These are phyloP conservation scores for Sandelia bainsii DNA, from an alignment of 2,797 vertebrate species.

Conservation along the genomic window DNA sequence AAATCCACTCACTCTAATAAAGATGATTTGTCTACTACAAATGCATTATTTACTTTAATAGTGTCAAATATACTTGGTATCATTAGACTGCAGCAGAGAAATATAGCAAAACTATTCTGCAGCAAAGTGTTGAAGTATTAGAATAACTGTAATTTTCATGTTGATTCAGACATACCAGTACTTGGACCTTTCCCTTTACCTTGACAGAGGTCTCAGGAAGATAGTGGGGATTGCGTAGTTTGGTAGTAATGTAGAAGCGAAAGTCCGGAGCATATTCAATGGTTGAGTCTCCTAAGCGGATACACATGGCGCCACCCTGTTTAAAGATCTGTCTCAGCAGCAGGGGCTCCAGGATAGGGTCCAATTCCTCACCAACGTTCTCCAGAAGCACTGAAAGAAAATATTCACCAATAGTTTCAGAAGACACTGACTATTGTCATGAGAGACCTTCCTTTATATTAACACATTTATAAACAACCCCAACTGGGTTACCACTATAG, in stretches of 20 bases:
- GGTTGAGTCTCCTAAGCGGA: constrained; percentile 90
- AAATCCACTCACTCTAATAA: neutral
- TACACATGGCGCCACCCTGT: constrained; percentile 88
- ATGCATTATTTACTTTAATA: neutral
- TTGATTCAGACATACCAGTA: neutral
- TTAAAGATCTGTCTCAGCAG: constrained; percentile 93
- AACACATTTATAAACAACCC: constrained; percentile 8
- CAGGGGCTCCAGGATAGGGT: constrained; percentile 91
- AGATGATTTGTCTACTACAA: neutral
- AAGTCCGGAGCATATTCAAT: constrained; percentile 90
- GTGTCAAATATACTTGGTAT: neutral
- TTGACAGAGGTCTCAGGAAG: constrained; percentile 92
- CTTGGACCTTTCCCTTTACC: constrained; percentile 64
- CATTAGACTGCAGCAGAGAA: neutral
- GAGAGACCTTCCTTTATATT: constrained; percentile 2
- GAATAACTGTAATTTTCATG: neutral
- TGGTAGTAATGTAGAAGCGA: constrained; percentile 93
- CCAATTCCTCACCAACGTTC: constrained; percentile 91
- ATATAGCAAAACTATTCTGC: too few species aligned
- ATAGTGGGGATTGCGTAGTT: constrained; percentile 92
- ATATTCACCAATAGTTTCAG: constrained; percentile 13
- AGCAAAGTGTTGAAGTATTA: neutral
- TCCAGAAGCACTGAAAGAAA: constrained; percentile 87
- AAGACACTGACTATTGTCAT: neutral
- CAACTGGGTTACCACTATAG: neutral